Base-by-base conservation (phyloP, 2,888 invertebrate genomes). In the Abscondita cerata region DNA sequence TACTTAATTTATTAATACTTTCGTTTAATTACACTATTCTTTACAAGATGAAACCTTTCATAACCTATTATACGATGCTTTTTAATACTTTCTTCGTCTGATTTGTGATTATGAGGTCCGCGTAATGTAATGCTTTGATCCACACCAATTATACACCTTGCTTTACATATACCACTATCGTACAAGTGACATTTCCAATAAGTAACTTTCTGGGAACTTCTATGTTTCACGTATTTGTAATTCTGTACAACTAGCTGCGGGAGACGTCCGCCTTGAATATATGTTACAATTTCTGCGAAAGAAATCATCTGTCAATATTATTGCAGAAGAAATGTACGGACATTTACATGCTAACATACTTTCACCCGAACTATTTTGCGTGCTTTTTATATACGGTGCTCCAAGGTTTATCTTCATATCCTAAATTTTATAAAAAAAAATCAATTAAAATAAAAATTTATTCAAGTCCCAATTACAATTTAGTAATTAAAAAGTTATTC, bases 121-220 rank as follows among this genome's bases (percentile, higher is more conserved):
- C 68, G 65, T 8, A 77, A 50, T 38, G 64, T 67, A 11, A 77
- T 73, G 4, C 67, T 70, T 57, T 73, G 71, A 62, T 75, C 70
- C 1, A 71, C 62, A 38, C 71, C 68, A 25, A 75, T 70, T 9
- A 70, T 68, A 52, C 76, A 76, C 62, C 80, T 70, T 5, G 79
- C 78, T 60, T 76, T 76, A 59, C 80, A 80, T 11, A 61, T 52
- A 3, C 77, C 77, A 15, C 68, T 68, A 56, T 80, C 78, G 59
- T 79, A 80, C 25, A 72, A 58, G 38, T 73, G 71, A 59, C 80
- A 80, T 66, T 79, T 80, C 79, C 79, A 80, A 62, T 80, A 80
- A 0, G 78, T 77, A 5, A 75, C 73, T n/a, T 66, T 70, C 52
- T 73, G 70, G 1, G 72, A 71, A 66, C 78, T 77, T 61, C 77